Base-by-base conservation (phyloP, 2,888 invertebrate species). In the Aspidapion aeneum region DNA sequence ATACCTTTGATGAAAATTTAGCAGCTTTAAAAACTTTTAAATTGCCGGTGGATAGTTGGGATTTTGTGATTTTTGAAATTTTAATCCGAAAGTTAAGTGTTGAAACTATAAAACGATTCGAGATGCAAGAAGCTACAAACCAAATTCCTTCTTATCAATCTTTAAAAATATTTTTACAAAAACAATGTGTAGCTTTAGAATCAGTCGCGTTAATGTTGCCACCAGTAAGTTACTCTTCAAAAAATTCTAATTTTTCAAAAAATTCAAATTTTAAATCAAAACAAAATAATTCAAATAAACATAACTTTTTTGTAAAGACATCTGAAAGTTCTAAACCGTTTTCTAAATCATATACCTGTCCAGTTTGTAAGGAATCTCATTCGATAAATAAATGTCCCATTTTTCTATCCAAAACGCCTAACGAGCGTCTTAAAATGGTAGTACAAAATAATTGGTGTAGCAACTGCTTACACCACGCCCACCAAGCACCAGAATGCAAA, bases 41-140 rank as follows among this genome's bases (percentile, higher is more conserved):
- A 7, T 20, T 56, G 17, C 20, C 19, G 5, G 21, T 21, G 7
- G 21, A 21, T 19, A 2, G 18, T 3, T 56, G 56, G 19, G 21
- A 20, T 56, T 56, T 56, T 18, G n/a, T 56, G 7, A 20, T 56
- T 17, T 56, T 56, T 56, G 9, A 56, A 35, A 3, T 35, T 35
- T 35, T 35, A 35, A 35, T 35, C 12, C 3, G 12, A 35, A 35
- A 35, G 12, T 18, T 56, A 3, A 19, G 18, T 56, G 21, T 18
- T 20, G 21, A 20, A 17, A 56, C 19, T 20, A 18, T 56, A 18
- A 18, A 18, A 20, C 5, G 21, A 20, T 56, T 19, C 18, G 56
- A 56, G 19, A 12, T 56, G n/a, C 20, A 56, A 20, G 9, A 56
- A 19, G n/a, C 19, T 3, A 19, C 56, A n/a, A 21, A 56, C 18